Percentiles rank a stretch among this genome's conserved stretches.
phyloP scores from a whole-genome alignment of 2,797 vertebrate species.

The Hippoglossus hippoglossus region DNA sequence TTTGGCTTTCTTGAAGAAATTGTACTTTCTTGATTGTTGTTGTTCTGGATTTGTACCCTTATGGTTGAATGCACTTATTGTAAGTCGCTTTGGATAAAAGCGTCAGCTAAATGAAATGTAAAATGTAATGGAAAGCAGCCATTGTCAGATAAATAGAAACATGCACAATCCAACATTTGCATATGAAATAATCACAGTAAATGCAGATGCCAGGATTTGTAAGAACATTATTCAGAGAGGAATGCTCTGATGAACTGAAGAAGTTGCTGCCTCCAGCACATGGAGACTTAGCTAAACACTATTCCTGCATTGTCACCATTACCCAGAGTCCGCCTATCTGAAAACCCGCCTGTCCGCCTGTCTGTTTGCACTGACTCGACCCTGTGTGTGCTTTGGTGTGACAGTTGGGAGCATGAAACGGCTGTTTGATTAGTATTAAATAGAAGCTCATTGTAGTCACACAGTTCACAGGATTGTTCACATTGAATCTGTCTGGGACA shows the following conservation, averaged over 20 bases:
- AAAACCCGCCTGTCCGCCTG: not conserved
- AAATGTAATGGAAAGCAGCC: not conserved
- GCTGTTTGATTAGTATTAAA: conserved; percentile 57
- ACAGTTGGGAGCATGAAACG: conserved; percentile 26
- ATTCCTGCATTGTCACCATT: conserved; percentile 9
- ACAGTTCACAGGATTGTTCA: conserved; percentile 1
- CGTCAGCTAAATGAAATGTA: too few species aligned
- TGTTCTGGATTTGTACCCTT: too few species aligned
- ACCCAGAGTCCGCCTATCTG: not conserved
- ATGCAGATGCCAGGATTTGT: not conserved
- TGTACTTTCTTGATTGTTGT: too few species aligned
- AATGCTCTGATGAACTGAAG: not conserved
- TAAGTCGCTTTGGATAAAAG: too few species aligned
- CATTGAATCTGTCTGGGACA: not conserved
- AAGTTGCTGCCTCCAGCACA: not conserved
- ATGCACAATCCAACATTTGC: not conserved
- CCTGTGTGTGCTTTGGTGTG: conserved; percentile 52
- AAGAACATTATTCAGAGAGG: not conserved
- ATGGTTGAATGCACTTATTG: too few species aligned
- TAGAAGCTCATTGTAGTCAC: conserved; percentile 27
- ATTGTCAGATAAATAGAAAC: not conserved
- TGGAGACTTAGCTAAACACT: conserved; percentile 17
- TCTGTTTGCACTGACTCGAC: conserved; percentile 38
- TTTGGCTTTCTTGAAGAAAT: too few species aligned
- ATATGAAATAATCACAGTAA: not conserved